Evolutionary conservation across 2,888 invertebrate species (phyloP).

Genomic region (Nemoura dubitans): DNA sequence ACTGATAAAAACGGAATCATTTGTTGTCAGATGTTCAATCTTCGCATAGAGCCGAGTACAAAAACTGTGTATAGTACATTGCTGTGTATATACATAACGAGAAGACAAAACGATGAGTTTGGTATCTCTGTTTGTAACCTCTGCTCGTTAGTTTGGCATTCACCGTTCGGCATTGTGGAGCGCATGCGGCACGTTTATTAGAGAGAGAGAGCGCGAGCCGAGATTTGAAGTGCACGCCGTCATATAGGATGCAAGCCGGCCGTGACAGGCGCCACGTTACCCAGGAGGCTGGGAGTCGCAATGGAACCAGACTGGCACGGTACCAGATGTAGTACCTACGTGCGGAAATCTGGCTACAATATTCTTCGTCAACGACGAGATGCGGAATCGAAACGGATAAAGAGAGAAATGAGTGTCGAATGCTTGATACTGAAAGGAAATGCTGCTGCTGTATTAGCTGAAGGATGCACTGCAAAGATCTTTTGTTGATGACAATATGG

Average conservation of each 20-base stretch:
- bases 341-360: too few species aligned
- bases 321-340: too few species aligned
- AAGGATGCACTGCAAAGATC: neutral
- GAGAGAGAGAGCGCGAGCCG: neutral
- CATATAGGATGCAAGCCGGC: neutral
- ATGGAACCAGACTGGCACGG: too few species aligned
- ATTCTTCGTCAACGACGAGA: neutral
- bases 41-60: neutral
- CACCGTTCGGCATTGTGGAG: neutral
- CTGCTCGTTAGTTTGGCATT: neutral
- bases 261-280: neutral
- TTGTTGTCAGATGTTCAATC: neutral
- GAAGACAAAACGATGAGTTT: neutral
- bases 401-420: neutral
- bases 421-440: neutral
- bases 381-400: neutral
- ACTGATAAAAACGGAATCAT: neutral
- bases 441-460: neutral
- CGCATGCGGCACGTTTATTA: neutral
- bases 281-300: too few species aligned
- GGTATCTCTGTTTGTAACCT: neutral
- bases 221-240: too few species aligned
- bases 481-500: neutral
- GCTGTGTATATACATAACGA: neutral
- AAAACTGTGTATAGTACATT: too few species aligned